Evolutionary conservation across 2,797 vertebrate genomes (phyloP).

Genomic region (Cephalopachus bancanus): DNA sequence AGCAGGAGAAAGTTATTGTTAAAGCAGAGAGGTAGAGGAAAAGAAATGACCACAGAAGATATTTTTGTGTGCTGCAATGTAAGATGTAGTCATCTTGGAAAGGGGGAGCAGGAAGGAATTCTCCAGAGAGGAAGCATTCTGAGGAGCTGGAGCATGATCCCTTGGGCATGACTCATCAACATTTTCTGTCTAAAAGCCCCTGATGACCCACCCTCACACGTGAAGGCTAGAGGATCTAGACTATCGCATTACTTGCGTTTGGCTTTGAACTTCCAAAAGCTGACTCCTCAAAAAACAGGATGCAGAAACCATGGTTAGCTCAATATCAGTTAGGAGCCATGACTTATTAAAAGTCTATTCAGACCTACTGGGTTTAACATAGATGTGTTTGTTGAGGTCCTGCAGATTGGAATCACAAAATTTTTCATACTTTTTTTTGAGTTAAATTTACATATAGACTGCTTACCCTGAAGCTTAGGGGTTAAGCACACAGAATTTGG

Average conservation of each 20-base stretch:
- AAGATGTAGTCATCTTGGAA: not conserved
- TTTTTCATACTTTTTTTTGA: not conserved
- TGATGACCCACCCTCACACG: not conserved
- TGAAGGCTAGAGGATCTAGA: not conserved
- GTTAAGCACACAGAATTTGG: not conserved
- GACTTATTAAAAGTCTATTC: not conserved
- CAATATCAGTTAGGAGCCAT: not conserved
- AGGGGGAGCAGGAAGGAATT: not conserved
- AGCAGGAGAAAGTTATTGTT: not conserved
- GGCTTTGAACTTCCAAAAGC: not conserved
- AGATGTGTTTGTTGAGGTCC: not conserved
- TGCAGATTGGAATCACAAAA: too few relatives aligned
- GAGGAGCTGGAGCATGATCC: not conserved
- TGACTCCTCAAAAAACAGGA: not conserved
- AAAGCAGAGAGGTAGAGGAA: not conserved
- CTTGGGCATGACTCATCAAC: not conserved
- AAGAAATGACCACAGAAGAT: not conserved
- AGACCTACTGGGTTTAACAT: too few relatives aligned
- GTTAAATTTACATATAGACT: accelerated
- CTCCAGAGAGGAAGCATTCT: too few relatives aligned
- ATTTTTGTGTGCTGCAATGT: not conserved
- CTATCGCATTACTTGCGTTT: not conserved
- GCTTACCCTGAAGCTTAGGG: not conserved
- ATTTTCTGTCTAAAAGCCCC: not conserved
- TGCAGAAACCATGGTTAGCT: not conserved